phyloP scores from a whole-genome alignment of 2,797 vertebrate genomes.

The Catostomus latipinnis region DNA sequence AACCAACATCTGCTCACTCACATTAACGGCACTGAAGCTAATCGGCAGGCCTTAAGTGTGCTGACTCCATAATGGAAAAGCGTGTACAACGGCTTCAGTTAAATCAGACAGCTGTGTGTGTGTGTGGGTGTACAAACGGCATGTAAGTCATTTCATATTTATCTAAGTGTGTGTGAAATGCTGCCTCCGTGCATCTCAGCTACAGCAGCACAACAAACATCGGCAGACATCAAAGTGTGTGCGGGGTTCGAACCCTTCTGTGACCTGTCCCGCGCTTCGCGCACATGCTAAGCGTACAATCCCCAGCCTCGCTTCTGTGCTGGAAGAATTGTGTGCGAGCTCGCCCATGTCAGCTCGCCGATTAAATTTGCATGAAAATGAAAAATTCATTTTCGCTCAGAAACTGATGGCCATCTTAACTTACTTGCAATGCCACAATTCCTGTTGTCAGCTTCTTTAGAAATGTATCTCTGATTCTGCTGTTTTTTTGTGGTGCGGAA shows the following conservation, averaged over 20 bases:
- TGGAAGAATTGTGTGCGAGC: constrained; percentile 60
- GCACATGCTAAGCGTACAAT: constrained; percentile 69
- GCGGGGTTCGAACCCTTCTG: constrained; percentile 64
- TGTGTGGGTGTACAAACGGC: constrained; percentile 22
- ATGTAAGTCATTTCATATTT: constrained; percentile 1
- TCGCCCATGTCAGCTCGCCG: constrained; percentile 58
- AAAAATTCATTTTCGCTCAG: constrained; percentile 76
- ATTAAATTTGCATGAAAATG: constrained; percentile 78
- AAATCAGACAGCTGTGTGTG: constrained; percentile 72
- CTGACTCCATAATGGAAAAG: constrained; percentile 76
- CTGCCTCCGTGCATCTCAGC: not conserved
- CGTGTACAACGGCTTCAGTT: constrained; percentile 72
- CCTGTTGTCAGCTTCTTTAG: constrained; percentile 50
- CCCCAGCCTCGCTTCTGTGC: constrained; percentile 51
- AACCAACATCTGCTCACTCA: constrained; percentile 80
- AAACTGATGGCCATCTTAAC: constrained; percentile 74
- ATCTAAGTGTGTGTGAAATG: constrained; percentile 7
- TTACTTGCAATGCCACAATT: constrained; percentile 65
- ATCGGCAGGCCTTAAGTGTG: constrained; percentile 74
- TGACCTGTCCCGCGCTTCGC: constrained; percentile 72
- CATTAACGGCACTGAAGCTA: constrained; percentile 79
- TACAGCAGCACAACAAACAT: not conserved
- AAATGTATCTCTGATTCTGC: constrained; percentile 35
- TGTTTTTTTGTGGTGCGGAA: not conserved
- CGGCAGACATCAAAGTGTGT: constrained; percentile 69